Percentiles rank a stretch among this genome's conserved stretches.
phyloP scores from a whole-genome alignment of 2,888 invertebrate genomes.

The Xestia sexstrigata region DNA sequence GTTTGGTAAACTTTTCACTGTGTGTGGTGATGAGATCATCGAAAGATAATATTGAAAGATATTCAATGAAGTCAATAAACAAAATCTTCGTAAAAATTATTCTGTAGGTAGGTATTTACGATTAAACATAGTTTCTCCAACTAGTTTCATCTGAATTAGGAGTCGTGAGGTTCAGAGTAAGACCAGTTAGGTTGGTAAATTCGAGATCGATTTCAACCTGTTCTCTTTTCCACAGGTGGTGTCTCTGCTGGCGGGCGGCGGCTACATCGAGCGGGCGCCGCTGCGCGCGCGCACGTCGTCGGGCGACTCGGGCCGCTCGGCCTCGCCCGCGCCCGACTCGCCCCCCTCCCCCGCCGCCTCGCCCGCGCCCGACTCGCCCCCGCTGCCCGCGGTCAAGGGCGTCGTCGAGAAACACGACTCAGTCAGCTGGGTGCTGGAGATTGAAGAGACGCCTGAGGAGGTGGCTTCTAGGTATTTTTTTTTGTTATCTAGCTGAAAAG shows the following conservation, averaged over 20 bases:
- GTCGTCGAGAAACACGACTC: constrained; percentile 96
- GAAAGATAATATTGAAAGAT: background rate
- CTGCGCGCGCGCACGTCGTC: constrained; percentile 86
- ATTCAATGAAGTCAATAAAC: background rate
- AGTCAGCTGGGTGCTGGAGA: constrained; percentile 96
- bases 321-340: constrained; percentile 84
- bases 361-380: constrained; percentile 84
- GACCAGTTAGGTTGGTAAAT: background rate
- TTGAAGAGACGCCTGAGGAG: constrained; percentile 94
- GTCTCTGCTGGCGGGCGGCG: constrained; percentile 84
- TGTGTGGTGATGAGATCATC: background rate
- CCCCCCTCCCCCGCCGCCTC: constrained; percentile 82
- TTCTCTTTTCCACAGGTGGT: constrained; percentile 85
- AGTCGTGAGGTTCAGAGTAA: background rate
- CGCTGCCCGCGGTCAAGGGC: constrained; percentile 94
- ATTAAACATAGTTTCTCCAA: background rate
- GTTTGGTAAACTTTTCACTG: constrained; percentile 20
- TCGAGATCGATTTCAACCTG: background rate
- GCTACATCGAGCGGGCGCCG: constrained; percentile 83
- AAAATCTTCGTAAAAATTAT: background rate
- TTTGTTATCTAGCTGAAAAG: background rate
- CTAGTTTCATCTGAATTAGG: background rate
- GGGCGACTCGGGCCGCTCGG: constrained; percentile 82
- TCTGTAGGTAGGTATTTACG: background rate
- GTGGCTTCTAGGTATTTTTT: constrained; percentile 90